Conservation (phyloP, 2,888 invertebrate genomes). For the Sipha maydis region DNA sequence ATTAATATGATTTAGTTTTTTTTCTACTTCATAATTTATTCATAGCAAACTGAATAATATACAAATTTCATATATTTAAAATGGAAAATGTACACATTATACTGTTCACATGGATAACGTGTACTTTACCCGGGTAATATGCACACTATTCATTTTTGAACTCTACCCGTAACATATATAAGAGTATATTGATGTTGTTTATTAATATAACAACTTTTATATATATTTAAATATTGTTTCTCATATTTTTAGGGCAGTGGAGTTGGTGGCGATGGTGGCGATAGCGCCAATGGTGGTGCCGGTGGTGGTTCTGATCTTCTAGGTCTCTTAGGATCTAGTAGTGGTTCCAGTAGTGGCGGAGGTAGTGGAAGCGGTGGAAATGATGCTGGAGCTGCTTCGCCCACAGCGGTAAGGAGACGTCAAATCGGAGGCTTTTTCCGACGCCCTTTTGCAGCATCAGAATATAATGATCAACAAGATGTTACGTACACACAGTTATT, state of each 20-base stretch:
- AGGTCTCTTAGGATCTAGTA: conserved; percentile 46
- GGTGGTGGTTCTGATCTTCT: conserved; percentile 27
- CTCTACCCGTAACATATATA: no score
- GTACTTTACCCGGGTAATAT: no score
- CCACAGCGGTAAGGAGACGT: conserved; percentile 43
- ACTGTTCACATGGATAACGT: no score
- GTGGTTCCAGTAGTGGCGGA: conserved; percentile 35
- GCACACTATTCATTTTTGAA: no score
- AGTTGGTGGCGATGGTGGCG: conserved; percentile 30
- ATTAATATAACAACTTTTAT: no score
- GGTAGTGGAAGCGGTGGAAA: background rate
- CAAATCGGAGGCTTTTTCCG: conserved; percentile 42
- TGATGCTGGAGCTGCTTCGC: background rate
- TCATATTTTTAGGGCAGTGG: conserved; percentile 3
- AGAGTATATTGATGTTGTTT: no score
- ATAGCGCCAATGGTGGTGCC: conserved; percentile 24
- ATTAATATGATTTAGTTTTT: no score
- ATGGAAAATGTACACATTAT: no score
- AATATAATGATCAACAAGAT: background rate
- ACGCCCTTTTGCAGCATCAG: background rate
- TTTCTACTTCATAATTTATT: no score
- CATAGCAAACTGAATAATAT: no score
- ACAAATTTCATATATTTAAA: no score
- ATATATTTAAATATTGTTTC: background rate
- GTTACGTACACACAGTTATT: conserved; percentile 47